These are phyloP conservation scores for Ancistrus triradiatus DNA, from an alignment of 2,113 vertebrate genomes.

Conservation along the genomic window DNA sequence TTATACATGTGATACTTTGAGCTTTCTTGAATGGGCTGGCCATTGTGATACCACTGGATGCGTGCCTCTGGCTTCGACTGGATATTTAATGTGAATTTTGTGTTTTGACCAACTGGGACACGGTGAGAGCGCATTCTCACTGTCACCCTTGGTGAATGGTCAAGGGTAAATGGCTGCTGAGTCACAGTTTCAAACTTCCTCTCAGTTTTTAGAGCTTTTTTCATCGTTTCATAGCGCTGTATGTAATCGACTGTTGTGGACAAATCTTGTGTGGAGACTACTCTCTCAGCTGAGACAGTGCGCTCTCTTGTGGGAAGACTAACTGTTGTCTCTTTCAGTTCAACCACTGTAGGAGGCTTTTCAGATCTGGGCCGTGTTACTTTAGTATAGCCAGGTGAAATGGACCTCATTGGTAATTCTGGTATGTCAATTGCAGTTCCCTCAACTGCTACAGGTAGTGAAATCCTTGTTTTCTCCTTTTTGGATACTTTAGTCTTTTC, in stretches of 20 bases:
- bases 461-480: conserved; percentile 69
- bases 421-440: conserved; percentile 61
- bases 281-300: conserved; percentile 73
- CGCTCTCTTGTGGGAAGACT: conserved; percentile 66
- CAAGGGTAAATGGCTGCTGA: conserved; percentile 89
- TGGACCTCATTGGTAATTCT: conserved; percentile 71
- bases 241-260: conserved; percentile 86
- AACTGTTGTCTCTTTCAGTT: conserved; percentile 72
- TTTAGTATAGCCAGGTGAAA: conserved; percentile 80
- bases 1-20: conserved; percentile 84
- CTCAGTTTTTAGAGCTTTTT: conserved; percentile 88
- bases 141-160: conserved; percentile 87
- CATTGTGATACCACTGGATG: conserved; percentile 93
- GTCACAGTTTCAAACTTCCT: conserved; percentile 83
- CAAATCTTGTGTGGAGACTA: conserved; percentile 77
- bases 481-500: conserved; percentile 77
- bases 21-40: conserved; percentile 79
- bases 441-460: conserved; percentile 70
- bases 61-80: conserved; percentile 88
- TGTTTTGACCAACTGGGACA: conserved; percentile 78
- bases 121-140: conserved; percentile 94
- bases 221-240: conserved; percentile 90
- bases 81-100: conserved; percentile 88
- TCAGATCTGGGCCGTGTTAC: conserved; percentile 79
- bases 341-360: conserved; percentile 63